These are phyloP conservation scores for Pogoniulus pusillus DNA, from an alignment of 2,797 vertebrate species.

Conservation along the genomic window DNA sequence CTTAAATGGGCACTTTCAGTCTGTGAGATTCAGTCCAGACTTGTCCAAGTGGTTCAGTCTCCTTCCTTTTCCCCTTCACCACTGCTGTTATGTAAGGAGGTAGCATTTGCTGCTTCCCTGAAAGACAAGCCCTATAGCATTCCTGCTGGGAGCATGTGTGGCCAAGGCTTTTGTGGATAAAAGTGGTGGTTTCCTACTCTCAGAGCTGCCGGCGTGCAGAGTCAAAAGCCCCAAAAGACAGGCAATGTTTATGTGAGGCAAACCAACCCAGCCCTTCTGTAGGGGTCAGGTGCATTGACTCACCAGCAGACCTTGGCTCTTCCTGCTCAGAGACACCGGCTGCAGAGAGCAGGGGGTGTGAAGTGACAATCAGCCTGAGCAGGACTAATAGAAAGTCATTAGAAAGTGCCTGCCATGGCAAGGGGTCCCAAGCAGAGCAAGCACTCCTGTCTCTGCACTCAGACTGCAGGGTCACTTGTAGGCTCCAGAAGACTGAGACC, in stretches of 20 bases:
- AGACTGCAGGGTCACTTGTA: fast-evolving
- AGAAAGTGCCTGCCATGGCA: neutral
- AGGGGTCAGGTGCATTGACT: neutral
- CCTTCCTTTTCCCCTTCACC: neutral
- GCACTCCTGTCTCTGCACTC: neutral
- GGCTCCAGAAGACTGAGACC: neutral
- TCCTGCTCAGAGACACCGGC: neutral
- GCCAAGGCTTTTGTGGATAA: conserved; percentile 30
- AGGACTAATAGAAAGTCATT: neutral
- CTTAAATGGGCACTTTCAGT: neutral
- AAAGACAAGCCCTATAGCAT: conserved; percentile 20
- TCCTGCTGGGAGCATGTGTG: conserved; percentile 14
- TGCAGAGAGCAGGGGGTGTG: neutral
- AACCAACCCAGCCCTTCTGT: neutral
- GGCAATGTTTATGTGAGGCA: neutral
- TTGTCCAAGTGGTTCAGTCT: neutral
- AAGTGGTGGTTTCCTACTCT: conserved; percentile 38
- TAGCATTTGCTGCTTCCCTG: neutral
- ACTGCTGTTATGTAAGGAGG: neutral
- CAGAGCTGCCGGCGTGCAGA: neutral
- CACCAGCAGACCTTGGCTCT: neutral
- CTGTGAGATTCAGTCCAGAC: neutral
- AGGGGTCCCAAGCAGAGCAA: neutral
- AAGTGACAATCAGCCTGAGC: neutral
- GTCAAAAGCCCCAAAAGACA: neutral